A percentile compares a stretch with the other conserved stretches of the same genome.
These are phyloP conservation scores for Neosilurus hyrtlii DNA, from an alignment of 2,797 vertebrate genomes.

Conservation along the genomic window DNA sequence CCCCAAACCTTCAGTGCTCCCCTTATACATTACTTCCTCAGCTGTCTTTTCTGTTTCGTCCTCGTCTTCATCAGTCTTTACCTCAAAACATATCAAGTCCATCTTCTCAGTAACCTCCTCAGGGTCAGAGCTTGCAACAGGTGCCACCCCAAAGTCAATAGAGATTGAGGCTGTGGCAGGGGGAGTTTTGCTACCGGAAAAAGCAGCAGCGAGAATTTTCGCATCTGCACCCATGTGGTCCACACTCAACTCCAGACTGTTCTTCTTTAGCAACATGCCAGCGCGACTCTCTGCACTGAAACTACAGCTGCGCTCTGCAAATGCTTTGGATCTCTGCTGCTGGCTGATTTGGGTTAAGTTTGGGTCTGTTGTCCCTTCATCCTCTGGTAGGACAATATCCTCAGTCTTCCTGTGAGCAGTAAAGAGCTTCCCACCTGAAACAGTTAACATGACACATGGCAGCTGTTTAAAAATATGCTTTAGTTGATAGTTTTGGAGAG, in stretches of 20 bases:
- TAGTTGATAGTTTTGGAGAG: background rate
- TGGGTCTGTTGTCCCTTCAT: slow-evolving; percentile 56
- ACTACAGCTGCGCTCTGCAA: slow-evolving; percentile 90
- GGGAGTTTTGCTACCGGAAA: slow-evolving; percentile 72
- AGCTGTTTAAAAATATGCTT: background rate
- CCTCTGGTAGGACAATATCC: slow-evolving; percentile 70
- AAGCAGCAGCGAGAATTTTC: slow-evolving; percentile 86
- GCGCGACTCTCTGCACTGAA: slow-evolving; percentile 90
- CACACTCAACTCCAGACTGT: slow-evolving; percentile 78
- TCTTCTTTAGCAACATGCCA: slow-evolving; percentile 88
- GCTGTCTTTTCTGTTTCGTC: background rate
- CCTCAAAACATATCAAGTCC: slow-evolving; percentile 50
- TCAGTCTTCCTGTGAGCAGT: slow-evolving; percentile 74
- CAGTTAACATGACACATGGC: background rate
- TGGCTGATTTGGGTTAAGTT: slow-evolving; percentile 52
- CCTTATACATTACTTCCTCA: slow-evolving; percentile 48
- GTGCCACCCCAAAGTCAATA: slow-evolving; percentile 60
- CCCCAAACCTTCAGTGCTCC: slow-evolving; percentile 52
- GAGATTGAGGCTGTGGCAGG: slow-evolving; percentile 56
- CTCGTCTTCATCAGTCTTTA: slow-evolving; percentile 50
- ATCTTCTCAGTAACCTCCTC: slow-evolving; percentile 24
- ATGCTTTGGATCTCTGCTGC: slow-evolving; percentile 83
- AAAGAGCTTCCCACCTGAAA: slow-evolving; percentile 70
- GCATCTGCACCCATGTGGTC: slow-evolving; percentile 95
- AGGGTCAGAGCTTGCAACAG: slow-evolving; percentile 1